phyloP scores from a whole-genome alignment of 2,888 invertebrate species.

The Schizotus pectinicornis region DNA sequence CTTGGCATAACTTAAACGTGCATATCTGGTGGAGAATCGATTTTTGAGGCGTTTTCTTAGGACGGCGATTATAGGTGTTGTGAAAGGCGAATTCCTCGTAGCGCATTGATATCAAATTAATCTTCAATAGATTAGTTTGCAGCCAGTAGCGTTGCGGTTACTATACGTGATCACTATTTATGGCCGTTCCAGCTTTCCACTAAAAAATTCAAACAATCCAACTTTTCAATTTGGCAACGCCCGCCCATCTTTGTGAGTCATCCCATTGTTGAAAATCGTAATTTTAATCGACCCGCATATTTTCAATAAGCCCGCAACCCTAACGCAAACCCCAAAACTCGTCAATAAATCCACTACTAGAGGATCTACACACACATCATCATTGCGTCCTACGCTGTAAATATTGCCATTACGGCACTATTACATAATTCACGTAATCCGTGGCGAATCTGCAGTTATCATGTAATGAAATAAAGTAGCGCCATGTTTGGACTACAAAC shows the following conservation, averaged over 20 bases:
- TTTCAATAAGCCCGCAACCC: too few species aligned
- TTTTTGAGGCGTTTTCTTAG: constrained; percentile 32
- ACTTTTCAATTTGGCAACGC: constrained; percentile 7
- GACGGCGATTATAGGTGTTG: constrained; percentile 32
- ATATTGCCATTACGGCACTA: constrained; percentile 7
- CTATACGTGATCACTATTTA: constrained; percentile 9
- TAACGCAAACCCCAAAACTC: background rate
- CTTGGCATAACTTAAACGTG: constrained; percentile 31
- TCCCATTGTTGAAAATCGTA: background rate
- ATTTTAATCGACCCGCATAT: too few species aligned
- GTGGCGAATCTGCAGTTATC: constrained; percentile 18
- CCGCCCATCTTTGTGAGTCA: constrained; percentile 15
- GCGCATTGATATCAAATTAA: constrained; percentile 33
- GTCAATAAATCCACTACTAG: background rate
- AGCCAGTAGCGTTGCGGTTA: constrained; percentile 19
- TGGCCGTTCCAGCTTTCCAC: background rate
- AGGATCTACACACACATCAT: constrained; percentile 15
- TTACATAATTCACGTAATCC: constrained; percentile 22
- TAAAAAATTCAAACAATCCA: constrained; percentile 2
- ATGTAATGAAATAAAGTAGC: constrained; percentile 6
- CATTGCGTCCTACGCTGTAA: constrained; percentile 5
- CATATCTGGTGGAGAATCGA: constrained; percentile 29
- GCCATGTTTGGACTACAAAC: constrained; percentile 9
- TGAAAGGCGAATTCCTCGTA: constrained; percentile 31
- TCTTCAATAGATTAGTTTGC: constrained; percentile 30